These are phyloP conservation scores for Melanotaenia pygmaea DNA, from an alignment of 2,797 vertebrate species.

Conservation along the genomic window DNA sequence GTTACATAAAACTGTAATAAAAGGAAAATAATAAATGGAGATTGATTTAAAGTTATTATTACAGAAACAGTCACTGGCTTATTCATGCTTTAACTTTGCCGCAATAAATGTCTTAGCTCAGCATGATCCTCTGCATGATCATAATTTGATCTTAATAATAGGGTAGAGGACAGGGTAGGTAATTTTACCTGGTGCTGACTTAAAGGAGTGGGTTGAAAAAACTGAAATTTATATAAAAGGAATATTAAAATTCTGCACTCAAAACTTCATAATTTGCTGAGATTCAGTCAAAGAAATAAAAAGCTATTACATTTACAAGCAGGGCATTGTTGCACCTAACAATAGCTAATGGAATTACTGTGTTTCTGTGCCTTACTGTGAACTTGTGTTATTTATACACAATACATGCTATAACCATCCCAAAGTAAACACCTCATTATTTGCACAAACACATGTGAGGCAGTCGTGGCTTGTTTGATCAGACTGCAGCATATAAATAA, in stretches of 20 bases:
- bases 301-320: slow-evolving; percentile 9
- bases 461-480: slow-evolving; percentile 54
- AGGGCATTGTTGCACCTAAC: neutral
- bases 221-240: slow-evolving; percentile 11
- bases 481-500: slow-evolving; percentile 50
- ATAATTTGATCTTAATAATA: slow-evolving; percentile 22
- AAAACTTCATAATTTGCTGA: slow-evolving; percentile 1
- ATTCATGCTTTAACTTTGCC: neutral
- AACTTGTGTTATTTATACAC: slow-evolving; percentile 19
- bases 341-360: slow-evolving; percentile 16
- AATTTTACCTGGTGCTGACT: slow-evolving; percentile 35
- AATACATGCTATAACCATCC: neutral
- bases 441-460: slow-evolving; percentile 36
- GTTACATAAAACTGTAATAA: neutral
- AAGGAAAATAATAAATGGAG: slow-evolving; percentile 13
- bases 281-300: slow-evolving; percentile 13
- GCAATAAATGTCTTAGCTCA: slow-evolving; percentile 30
- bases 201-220: slow-evolving; percentile 13
- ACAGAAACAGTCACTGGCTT: neutral
- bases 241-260: neutral
- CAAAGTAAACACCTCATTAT: slow-evolving; percentile 39
- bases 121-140: slow-evolving; percentile 2
- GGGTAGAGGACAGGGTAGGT: slow-evolving; percentile 25
- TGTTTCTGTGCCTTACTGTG: slow-evolving; percentile 10
- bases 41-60: slow-evolving; percentile 3